Evolutionary conservation across 1,140 invertebrate species (phyloP), one percentile per base, ranked within the genome.

Genomic region (Polyergus mexicanus): DNA sequence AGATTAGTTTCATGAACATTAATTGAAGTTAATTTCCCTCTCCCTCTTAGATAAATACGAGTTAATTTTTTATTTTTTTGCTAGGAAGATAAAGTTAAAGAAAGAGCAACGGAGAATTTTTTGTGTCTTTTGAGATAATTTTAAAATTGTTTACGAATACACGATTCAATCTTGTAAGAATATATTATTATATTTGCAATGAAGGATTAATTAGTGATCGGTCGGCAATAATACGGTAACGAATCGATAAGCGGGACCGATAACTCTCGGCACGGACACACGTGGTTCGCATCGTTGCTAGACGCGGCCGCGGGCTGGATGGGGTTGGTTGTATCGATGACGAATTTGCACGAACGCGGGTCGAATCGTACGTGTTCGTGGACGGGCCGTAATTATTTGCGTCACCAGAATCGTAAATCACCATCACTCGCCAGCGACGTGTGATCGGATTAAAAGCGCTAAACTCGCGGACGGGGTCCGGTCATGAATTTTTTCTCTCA

Each of bases 281-380:
- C 84, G 54, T 89, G 78, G 58, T 44, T 65, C 60, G 2, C 47
- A 81, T 84, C 65, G 84, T 28, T 66, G 85, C 81, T 88, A 88
- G 84, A 68, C 32, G 77, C 32, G 63, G 35, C 66, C 38, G 32
- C 71, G 65, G 77, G 54, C 68, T 68, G n/a, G 80, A 71, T 54
- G 44, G n/a, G n/a, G n/a, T n/a, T n/a, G n/a, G n/a, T 54, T 54
- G 35, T 81, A 87, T 88, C 81, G 86, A 90, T 90, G 88, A 90
- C 71, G 88, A 69, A 85, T 90, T 89, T 80, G 60, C 87, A 56
- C 60, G 84, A 85, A 90, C 77, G 62, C 68, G 54, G 62, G 35
- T 85, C 58, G 76, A 60, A 69, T 54, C 69, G 88, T 25, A 77
- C 78, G 65, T 77, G 65, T 19, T 25, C 80, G 72, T 11, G 66